These are phyloP conservation scores for Trichosurus vulpecula DNA, from an alignment of 2,797 vertebrate genomes.

Conservation along the genomic window DNA sequence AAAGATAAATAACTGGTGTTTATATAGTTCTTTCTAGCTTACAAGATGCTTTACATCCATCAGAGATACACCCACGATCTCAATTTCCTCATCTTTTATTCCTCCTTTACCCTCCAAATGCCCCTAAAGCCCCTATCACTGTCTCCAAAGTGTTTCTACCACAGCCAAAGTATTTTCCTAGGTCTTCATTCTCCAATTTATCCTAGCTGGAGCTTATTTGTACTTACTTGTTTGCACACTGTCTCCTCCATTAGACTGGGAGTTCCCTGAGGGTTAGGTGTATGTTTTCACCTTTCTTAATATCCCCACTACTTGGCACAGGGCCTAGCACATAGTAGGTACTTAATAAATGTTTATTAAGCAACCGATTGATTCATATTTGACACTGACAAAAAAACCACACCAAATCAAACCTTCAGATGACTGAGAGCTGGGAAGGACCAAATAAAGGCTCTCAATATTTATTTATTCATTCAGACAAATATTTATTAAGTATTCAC, in stretches of 20 bases:
- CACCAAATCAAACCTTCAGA: neutral
- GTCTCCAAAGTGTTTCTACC: neutral
- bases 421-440: neutral
- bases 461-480: neutral
- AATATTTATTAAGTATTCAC: neutral
- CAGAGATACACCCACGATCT: neutral
- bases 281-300: neutral
- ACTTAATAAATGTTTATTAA: neutral
- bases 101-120: neutral
- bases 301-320: neutral
- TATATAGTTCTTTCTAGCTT: neutral
- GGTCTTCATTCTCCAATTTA: neutral
- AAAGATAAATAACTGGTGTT: neutral
- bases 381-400: neutral
- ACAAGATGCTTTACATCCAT: neutral
- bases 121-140: neutral
- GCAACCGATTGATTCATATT: neutral
- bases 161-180: neutral
- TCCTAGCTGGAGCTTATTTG: neutral
- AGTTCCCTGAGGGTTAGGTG: neutral
- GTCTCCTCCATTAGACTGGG: neutral
- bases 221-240: neutral
- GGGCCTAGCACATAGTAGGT: neutral
- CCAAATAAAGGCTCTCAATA: neutral
- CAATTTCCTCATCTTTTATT: neutral